Base-by-base conservation (phyloP, 2,797 vertebrate genomes). In the Antrozous pallidus region DNA sequence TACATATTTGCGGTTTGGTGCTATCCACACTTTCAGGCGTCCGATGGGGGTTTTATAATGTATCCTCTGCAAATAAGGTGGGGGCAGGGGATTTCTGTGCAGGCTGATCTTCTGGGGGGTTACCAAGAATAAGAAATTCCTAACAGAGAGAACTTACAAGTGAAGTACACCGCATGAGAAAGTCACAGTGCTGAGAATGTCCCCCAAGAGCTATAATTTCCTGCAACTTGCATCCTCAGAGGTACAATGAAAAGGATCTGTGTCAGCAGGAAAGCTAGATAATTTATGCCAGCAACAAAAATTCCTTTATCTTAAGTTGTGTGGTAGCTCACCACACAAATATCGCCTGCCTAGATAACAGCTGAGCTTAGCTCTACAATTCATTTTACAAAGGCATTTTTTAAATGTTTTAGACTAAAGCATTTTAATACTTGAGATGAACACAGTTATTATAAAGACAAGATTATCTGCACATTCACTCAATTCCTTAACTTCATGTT, bases 221-320 rank as follows among this genome's bases (percentile, higher is more conserved):
- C 91, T 49, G 3, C 80, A 85, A 81, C 80, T 84, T 45, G 8
- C 42, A 73, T 88, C 49, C 85, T 90, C 82, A 75, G 65, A 84
- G 71, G 36, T 73, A 87, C 89, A 96, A 96, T 83, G 45, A 61
- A 94, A 95, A 74, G 70, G 65, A 90, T 33, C 79, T 69, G 26
- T 93, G 73, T 89, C 80, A 87, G 87, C 69, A 90, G 65, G 71
- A 54, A 92, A 77, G 33, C 79, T 58, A 87, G 65, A 90, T 85
- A 88, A 96, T 82, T 94, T 94, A 94, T 91, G 70, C 56, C 54
- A 65, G 54, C 56, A 88, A 74, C 33, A 73, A 92, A 77, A 89
- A 79, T 65, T 63, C 82, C 80, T 93, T 94, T 92, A 71, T 94
- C n/a, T 74, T 78, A n/a, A 56, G 65, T 78, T 79, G 88, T 82